Conservation (phyloP, 2,797 vertebrate genomes). For the Sebastes nivosus region DNA sequence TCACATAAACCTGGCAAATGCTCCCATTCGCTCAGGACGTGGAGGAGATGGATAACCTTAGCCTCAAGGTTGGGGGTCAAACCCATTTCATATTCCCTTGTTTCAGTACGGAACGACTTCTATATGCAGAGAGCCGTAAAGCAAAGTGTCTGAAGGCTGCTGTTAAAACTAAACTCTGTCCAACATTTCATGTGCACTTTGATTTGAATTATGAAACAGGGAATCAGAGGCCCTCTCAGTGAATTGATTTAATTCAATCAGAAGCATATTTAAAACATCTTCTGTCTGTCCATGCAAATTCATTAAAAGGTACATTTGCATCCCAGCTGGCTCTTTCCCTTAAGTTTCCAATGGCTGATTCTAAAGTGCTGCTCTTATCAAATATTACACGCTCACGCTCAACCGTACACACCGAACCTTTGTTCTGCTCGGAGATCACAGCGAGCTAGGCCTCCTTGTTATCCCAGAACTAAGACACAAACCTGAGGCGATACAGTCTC, state of each 20-base stretch:
- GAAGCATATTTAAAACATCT: constrained; percentile 2
- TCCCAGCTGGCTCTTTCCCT: not conserved
- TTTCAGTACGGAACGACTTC: constrained; percentile 26
- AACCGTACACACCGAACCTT: not conserved
- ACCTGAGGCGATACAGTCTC: constrained; percentile 6
- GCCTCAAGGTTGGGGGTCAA: constrained; percentile 52
- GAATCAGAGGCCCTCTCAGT: constrained; percentile 1
- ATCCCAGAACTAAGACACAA: constrained; percentile 16
- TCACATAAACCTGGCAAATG: constrained; percentile 48
- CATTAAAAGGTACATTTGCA: constrained; percentile 21
- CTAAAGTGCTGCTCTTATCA: not conserved
- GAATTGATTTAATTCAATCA: constrained; percentile 28
- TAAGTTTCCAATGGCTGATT: not conserved
- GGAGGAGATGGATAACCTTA: constrained; percentile 44
- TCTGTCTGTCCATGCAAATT: constrained; percentile 21
- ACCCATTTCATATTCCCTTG: constrained; percentile 39
- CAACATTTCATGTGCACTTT: constrained; percentile 4
- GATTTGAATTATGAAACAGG: constrained; percentile 39
- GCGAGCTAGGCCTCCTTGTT: constrained; percentile 1
- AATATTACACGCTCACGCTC: constrained; percentile 11
- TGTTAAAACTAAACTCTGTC: constrained; percentile 20
- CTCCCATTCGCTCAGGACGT: constrained; percentile 14
- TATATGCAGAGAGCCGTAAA: constrained; percentile 13
- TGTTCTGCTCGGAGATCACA: constrained; percentile 19
- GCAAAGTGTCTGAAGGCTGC: not conserved